Conservation (phyloP, 2,888 invertebrate genomes). For the Coleophora flavipennella region DNA sequence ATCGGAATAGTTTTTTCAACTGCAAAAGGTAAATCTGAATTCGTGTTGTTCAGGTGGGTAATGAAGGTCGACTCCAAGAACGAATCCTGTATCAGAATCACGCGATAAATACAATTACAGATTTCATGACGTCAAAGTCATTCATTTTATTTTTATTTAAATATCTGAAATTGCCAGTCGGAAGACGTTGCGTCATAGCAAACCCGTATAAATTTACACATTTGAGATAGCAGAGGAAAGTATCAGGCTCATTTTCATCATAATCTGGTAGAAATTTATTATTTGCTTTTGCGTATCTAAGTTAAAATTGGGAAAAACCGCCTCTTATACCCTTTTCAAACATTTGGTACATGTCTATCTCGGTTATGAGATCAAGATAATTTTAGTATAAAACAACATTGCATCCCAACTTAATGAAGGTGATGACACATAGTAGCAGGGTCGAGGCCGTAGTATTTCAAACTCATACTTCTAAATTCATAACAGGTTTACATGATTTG, state of each 20-base stretch:
- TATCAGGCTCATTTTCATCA: not conserved
- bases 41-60: conserved; percentile 9
- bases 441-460: conserved; percentile 5
- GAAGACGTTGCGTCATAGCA: not conserved
- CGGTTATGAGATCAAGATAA: not conserved
- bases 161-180: not conserved
- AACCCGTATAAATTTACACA: conserved; percentile 2
- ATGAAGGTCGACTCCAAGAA: conserved; percentile 8
- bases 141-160: not conserved
- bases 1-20: conserved; percentile 8
- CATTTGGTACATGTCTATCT: not conserved
- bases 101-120: too few species aligned
- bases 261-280: conserved; percentile 2
- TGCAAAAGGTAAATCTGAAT: conserved; percentile 10
- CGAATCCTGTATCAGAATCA: conserved; percentile 4
- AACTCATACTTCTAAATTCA: conserved; percentile 7
- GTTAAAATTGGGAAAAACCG: not conserved
- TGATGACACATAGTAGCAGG: conserved; percentile 6
- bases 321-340: not conserved
- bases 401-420: conserved; percentile 10
- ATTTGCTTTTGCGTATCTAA: conserved; percentile 1
- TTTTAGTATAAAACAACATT: conserved; percentile 7
- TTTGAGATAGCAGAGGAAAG: not conserved
- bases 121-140: not conserved
- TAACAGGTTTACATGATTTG: too few species aligned